Evolutionary conservation across 2,797 vertebrate species (phyloP), one percentile per base, ranked within the genome.

Genomic region (Pelochelys cantorii): DNA sequence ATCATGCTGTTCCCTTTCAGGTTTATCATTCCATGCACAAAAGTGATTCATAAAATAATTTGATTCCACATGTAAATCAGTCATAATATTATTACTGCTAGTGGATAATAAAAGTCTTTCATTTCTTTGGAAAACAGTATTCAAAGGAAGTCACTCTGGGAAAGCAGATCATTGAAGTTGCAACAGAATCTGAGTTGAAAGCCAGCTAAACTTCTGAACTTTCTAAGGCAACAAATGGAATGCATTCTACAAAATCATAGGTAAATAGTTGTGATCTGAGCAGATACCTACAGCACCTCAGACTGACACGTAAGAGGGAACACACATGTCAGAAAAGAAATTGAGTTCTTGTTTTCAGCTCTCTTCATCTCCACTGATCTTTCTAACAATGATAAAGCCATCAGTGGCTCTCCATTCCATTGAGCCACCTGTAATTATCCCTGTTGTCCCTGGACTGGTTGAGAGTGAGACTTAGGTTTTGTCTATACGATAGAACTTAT

Each of bases 11-110:
- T 79, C 25, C 65, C 37, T 88, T 90, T 90, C 48, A 91, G 42
- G 8, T 89, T 92, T 88, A 88, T 88, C 81, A 92, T 42, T 89
- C 18, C 15, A 54, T 83, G 89, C 68, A 85, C 48, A 83, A 85
- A 90, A 95, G 74, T 54, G 29, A 95, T 83, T 91, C 81, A 84
- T 89, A 81, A 89, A 87, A 81, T 84, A 74, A 95, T 85, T 85
- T 90, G 85, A 92, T 94, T 90, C 20, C 34, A 79, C 42, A 93
- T 90, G 84, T 86, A 93, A 86, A 86, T 93, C 87, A 81, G 18
- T 81, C 48, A 84, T 71, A 68, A 20, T 91, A 81, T 87, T 89
- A 86, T n/a, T 87, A 93, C 29, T 89, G 84, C 20, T 20, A 71
- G 68, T 71, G 79, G 52, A 87, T 78, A 65, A 78, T 79, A 90